phyloP scores from a whole-genome alignment of 2,797 vertebrate genomes.

The Toxotes lorentzi region DNA sequence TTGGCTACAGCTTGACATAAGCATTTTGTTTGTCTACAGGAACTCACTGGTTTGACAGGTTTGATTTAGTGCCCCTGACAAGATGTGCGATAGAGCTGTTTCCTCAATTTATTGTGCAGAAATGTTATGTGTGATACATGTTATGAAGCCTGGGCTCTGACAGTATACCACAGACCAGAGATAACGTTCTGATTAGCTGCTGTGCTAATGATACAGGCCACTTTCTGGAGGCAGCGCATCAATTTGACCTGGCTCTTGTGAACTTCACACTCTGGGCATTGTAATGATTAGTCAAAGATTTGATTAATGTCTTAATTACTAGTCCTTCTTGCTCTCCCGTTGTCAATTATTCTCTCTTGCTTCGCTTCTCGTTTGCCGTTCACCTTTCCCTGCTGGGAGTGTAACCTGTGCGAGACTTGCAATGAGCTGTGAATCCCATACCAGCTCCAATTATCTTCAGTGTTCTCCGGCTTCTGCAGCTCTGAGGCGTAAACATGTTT shows the following conservation, averaged over 20 bases:
- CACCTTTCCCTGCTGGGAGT: conserved; percentile 69
- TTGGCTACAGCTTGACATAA: background rate
- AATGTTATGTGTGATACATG: conserved; percentile 45
- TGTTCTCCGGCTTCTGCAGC: conserved; percentile 55
- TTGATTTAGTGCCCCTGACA: conserved; percentile 53
- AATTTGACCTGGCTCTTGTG: conserved; percentile 38
- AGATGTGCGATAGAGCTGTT: conserved; percentile 14
- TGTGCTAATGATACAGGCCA: conserved; percentile 33
- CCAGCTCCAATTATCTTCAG: conserved; percentile 69
- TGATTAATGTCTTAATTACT: conserved; percentile 79
- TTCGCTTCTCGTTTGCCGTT: conserved; percentile 56
- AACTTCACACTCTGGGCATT: conserved; percentile 57
- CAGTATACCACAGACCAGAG: conserved; percentile 39
- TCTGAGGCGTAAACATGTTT: conserved; percentile 63
- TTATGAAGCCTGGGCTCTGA: conserved; percentile 45
- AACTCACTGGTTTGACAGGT: conserved; percentile 37
- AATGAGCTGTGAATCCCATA: conserved; percentile 78
- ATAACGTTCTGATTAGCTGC: conserved; percentile 41
- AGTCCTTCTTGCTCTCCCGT: conserved; percentile 54
- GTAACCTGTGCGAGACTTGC: conserved; percentile 70
- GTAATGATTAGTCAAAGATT: conserved; percentile 70
- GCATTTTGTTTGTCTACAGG: conserved; percentile 34
- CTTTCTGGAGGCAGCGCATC: conserved; percentile 36
- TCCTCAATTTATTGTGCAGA: conserved; percentile 37
- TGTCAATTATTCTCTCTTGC: conserved; percentile 68